These are phyloP conservation scores for Hydrozoanthus gracilis DNA, from an alignment of 92 coral and sea anemone genomes.

Conservation along the genomic window DNA sequence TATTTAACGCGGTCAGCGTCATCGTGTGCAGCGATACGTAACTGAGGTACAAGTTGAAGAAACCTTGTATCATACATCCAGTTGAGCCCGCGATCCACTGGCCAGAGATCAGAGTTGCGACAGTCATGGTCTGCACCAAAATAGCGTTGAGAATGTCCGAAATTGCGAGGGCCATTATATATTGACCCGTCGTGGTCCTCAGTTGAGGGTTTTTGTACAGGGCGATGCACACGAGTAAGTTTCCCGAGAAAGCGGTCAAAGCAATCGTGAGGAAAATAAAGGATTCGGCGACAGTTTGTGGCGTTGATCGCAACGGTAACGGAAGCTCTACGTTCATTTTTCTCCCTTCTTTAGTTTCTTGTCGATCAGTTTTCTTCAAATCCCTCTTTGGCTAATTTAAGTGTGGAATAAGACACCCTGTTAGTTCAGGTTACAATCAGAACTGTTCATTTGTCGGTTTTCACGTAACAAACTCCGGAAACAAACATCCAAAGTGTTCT, in stretches of 20 bases:
- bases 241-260: constrained; percentile 28
- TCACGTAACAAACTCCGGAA: no score
- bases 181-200: constrained; percentile 9
- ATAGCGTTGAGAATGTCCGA: constrained; percentile 35
- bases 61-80: constrained; percentile 40
- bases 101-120: constrained; percentile 30
- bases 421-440: no score
- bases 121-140: constrained; percentile 23
- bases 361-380: no score
- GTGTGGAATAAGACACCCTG: no score
- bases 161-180: constrained; percentile 32
- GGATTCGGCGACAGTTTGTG: constrained; percentile 23
- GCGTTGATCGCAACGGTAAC: constrained; percentile 4
- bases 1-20: constrained; percentile 39
- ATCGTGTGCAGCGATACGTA: constrained; percentile 38
- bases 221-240: constrained; percentile 31
- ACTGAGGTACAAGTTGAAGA: constrained; percentile 41
- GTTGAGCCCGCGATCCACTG: constrained; percentile 34
- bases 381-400: no score
- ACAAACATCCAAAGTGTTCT: no score
- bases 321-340: constrained; percentile 29
- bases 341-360: not conserved
- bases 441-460: no score
- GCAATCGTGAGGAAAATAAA: constrained; percentile 7
- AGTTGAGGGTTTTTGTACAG: constrained; percentile 34